Evolutionary conservation across 2,113 vertebrate genomes (phyloP).

Genomic region (Myotis yumanensis): DNA sequence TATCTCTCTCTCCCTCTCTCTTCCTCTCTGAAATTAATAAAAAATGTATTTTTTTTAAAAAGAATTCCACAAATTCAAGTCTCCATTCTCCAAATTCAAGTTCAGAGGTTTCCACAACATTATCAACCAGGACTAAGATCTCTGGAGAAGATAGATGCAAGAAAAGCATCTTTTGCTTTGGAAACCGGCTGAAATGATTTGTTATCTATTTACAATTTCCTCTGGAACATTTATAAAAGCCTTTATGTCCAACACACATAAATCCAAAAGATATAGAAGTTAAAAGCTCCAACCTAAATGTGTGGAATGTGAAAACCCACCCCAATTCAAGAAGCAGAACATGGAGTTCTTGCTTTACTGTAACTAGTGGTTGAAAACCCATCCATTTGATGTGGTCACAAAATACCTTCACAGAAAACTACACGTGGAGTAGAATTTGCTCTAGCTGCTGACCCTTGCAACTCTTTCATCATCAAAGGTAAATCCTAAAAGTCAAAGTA

Average conservation of each 20-base stretch:
- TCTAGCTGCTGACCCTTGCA: not conserved
- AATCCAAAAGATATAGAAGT: not conserved
- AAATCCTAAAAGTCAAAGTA: not conserved
- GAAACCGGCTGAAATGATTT: not conserved
- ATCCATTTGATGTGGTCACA: not conserved
- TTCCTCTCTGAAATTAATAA: no score
- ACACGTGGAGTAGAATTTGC: not conserved
- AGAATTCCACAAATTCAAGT: not conserved
- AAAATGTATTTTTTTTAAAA: not conserved
- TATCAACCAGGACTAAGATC: not conserved
- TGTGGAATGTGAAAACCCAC: no score
- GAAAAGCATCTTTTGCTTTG: not conserved
- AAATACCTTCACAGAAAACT: not conserved
- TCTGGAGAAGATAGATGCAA: not conserved
- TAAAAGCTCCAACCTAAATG: not conserved
- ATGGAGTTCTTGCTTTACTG: not conserved
- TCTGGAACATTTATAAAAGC: not conserved
- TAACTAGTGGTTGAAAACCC: not conserved
- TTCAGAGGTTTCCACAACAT: not conserved
- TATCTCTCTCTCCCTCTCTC: no score
- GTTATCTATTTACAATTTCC: not conserved
- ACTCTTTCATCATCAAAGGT: not conserved
- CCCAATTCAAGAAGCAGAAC: not conserved
- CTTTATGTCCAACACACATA: not conserved
- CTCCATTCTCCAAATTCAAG: not conserved